Evolutionary conservation across 2,797 vertebrate species (phyloP).

Genomic region (Serranus cabrilla): DNA sequence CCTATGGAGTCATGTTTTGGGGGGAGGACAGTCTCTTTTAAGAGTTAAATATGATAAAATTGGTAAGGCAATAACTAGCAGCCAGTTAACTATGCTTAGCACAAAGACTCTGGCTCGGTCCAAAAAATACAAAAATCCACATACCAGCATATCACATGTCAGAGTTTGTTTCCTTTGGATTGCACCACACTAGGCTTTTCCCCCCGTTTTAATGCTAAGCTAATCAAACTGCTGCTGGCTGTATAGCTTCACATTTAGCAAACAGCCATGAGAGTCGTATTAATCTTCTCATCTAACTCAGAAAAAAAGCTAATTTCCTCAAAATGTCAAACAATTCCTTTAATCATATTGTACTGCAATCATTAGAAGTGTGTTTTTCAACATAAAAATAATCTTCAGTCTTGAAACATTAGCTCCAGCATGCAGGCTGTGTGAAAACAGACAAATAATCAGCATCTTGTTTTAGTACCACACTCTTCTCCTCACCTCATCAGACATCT

Average conservation of each 20-base stretch:
- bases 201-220: background rate
- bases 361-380: background rate
- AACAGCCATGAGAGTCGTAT: background rate
- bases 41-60: background rate
- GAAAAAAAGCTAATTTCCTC: background rate
- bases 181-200: no score
- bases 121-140: background rate
- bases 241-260: background rate
- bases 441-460: background rate
- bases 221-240: background rate
- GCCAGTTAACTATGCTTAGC: conserved; percentile 9
- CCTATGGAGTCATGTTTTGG: no score
- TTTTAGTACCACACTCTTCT: background rate
- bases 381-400: background rate
- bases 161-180: background rate
- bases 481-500: conserved; percentile 16
- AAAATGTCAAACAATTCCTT: background rate
- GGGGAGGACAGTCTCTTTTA: no score
- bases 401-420: background rate
- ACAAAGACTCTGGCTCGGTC: background rate
- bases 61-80: background rate
- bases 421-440: background rate
- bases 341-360: background rate
- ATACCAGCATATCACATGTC: background rate
- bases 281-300: background rate